Conservation (phyloP, 2,113 vertebrate genomes). For the Chaetodon trifascialis region DNA sequence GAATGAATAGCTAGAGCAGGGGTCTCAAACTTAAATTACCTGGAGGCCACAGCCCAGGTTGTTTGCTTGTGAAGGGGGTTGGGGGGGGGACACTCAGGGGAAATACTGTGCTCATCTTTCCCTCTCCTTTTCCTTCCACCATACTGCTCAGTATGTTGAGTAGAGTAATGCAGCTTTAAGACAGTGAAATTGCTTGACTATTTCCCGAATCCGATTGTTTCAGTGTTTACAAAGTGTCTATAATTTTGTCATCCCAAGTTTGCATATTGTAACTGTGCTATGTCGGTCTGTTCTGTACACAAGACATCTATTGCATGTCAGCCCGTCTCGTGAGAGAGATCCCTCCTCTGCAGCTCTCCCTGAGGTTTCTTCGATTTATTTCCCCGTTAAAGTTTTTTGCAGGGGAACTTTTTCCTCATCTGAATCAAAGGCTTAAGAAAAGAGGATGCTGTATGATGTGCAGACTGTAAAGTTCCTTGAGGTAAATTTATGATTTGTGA, state of each 20-base stretch:
- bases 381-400: too few species aligned
- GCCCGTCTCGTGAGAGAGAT: too few species aligned
- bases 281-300: too few species aligned
- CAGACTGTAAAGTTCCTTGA: too few species aligned
- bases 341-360: too few species aligned
- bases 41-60: neutral
- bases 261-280: too few species aligned
- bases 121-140: neutral
- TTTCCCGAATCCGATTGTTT: neutral
- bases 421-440: too few species aligned
- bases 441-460: too few species aligned
- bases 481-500: neutral
- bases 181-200: neutral
- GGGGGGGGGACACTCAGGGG: neutral
- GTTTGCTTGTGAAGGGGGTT: neutral
- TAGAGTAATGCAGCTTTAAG: neutral
- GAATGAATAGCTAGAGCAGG: slow-evolving; percentile 19
- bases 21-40: slow-evolving; percentile 38
- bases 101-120: neutral
- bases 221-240: too few species aligned
- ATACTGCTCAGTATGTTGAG: neutral
- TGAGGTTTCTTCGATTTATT: neutral
- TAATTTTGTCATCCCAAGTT: too few species aligned
- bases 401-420: too few species aligned
- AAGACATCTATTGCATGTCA: too few species aligned